Evolutionary conservation across 2,797 vertebrate species (phyloP), one percentile per base, ranked within the genome.

Genomic region (Rhinella marina): DNA sequence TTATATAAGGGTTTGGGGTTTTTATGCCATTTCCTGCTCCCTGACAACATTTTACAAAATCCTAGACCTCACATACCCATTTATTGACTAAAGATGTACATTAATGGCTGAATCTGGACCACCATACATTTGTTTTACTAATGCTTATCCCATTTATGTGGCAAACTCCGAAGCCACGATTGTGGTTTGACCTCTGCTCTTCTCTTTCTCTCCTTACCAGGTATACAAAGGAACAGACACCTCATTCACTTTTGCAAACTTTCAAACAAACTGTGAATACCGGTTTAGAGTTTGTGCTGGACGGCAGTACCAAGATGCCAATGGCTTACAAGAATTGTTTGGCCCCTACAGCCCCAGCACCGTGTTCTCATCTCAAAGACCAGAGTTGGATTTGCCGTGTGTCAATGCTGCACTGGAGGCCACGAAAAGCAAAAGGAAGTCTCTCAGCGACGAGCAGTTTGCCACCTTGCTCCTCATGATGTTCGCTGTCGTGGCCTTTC

Each of bases 151-250:
- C 16, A 16, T 14, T 2, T 9, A 8, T 11, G 0, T 64, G n/a
- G 10, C n/a, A 12, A 13, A 7, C 16, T 41, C 21, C 9, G 17
- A 19, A 10, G 32, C 48, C 19, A 10, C 19, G 9, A 7, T 41
- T 5, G 72, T 61, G 21, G 2, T 32, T 27, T 61, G n/a, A 81
- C 19, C 78, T 57, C 52, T 16, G 9, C 9, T 68, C 41, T 16
- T 85, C 21, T 50, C 7, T 16, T 76, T 75, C 17, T 48, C n/a
- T 4, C 21, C 57, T 70, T 4, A 59, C 62, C 82, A 96, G 96
- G 94, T 96, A 64, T 96, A 96, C 92, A 95, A 95, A 90, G 95
- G 96, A 88, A 90, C 93, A 5, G 93, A 93, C 76, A 92, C 94
- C 3, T 94, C 93, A 0, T 96, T 94, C 93, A 92, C 89, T 29